Percentiles rank a stretch among this genome's conserved stretches.
These are phyloP conservation scores for Lasius platythorax DNA, from an alignment of 2,888 invertebrate genomes.

Conservation along the genomic window DNA sequence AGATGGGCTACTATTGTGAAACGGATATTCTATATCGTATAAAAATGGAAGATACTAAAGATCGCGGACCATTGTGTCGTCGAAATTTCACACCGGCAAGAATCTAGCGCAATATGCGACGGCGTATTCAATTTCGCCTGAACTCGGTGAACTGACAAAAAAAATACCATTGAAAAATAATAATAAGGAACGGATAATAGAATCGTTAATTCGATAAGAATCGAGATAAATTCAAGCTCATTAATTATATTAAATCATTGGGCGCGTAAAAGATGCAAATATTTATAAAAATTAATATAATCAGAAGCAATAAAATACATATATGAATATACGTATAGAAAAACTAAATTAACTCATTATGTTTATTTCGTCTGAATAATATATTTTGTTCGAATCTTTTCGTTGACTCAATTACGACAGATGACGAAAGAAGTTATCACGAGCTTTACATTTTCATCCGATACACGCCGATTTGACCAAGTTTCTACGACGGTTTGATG, in stretches of 20 bases:
- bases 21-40: constrained; percentile 71
- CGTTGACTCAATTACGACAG: background rate
- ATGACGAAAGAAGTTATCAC: background rate
- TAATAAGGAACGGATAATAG: background rate
- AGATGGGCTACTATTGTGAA: constrained; percentile 68
- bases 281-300: constrained; percentile 12
- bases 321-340: background rate
- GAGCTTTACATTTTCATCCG: background rate
- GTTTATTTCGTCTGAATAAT: background rate
- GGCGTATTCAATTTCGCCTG: constrained; percentile 38
- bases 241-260: background rate
- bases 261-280: background rate
- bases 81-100: constrained; percentile 60
- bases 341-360: background rate
- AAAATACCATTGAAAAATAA: constrained; percentile 12
- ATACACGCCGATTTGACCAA: background rate
- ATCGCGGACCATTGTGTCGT: constrained; percentile 63
- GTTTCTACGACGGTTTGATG: constrained; percentile 3
- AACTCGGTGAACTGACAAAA: constrained; percentile 27
- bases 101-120: constrained; percentile 38
- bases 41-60: constrained; percentile 73
- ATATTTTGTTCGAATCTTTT: background rate
- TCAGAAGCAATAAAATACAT: background rate
- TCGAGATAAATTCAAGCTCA: background rate
- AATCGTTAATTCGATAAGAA: background rate